Percentiles rank a stretch among this genome's conserved stretches.
Conservation (phyloP, 1,140 invertebrate genomes). For the Scaptodrosophila lebanonensis region DNA sequence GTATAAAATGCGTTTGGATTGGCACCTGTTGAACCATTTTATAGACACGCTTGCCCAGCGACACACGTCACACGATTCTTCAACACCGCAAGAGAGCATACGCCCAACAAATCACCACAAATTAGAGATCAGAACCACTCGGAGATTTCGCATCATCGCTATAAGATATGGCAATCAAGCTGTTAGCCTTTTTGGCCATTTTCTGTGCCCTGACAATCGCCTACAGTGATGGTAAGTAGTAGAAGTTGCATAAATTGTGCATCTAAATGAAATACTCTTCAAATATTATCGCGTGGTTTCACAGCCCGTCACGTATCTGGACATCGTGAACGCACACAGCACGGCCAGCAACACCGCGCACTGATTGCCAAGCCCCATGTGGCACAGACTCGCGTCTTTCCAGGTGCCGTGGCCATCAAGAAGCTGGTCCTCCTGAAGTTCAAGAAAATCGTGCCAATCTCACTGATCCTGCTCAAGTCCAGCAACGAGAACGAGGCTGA, state of each 20-base stretch:
- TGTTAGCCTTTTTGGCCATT: conserved; percentile 49
- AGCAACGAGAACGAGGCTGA: conserved; percentile 71
- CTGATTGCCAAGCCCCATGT: conserved; percentile 47
- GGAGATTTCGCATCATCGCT: not conserved
- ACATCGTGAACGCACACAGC: conserved; percentile 27
- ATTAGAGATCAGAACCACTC: not conserved
- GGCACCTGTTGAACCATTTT: conserved; percentile 56
- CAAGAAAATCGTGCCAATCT: conserved; percentile 73
- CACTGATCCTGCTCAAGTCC: conserved; percentile 62
- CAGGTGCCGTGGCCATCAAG: conserved; percentile 71
- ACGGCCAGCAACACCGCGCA: conserved; percentile 39
- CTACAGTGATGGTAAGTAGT: conserved; percentile 49
- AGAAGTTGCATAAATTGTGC: too few relatives aligned
- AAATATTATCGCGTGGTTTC: not conserved
- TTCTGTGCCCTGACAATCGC: conserved; percentile 43
- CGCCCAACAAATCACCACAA: too few relatives aligned
- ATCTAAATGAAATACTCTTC: too few relatives aligned
- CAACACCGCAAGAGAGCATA: not conserved
- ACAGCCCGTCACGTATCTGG: conserved; percentile 51
- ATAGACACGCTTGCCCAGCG: conserved; percentile 57
- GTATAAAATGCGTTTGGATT: conserved; percentile 69
- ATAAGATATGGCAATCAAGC: conserved; percentile 52
- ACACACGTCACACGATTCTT: conserved; percentile 23
- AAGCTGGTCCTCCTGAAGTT: conserved; percentile 71
- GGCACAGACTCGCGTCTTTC: conserved; percentile 58